phyloP scores from a whole-genome alignment of 1,140 invertebrate genomes.

The Pogonomyrmex barbatus region DNA sequence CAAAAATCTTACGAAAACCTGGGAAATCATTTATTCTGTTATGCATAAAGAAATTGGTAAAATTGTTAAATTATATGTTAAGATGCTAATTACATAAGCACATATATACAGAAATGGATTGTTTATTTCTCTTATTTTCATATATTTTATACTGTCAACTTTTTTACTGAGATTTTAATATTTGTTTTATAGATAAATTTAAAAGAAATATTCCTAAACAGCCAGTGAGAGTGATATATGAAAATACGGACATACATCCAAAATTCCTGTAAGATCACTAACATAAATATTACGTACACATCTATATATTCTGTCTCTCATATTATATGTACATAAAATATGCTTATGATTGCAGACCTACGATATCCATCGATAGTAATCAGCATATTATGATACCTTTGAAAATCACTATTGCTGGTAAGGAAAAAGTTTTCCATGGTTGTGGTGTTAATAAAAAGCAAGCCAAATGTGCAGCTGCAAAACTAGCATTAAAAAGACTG shows the following conservation, averaged over 20 bases:
- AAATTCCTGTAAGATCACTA: constrained; percentile 86
- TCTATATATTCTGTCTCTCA: no score
- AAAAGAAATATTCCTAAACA: constrained; percentile 95
- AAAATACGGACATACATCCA: constrained; percentile 88
- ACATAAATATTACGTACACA: background rate
- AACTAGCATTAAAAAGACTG: constrained; percentile 89
- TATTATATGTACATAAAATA: background rate
- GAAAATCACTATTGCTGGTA: constrained; percentile 87
- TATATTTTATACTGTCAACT: background rate
- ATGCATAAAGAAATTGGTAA: constrained; percentile 91
- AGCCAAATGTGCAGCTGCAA: constrained; percentile 92
- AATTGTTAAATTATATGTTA: constrained; percentile 2
- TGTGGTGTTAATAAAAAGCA: constrained; percentile 89
- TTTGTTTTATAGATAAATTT: constrained; percentile 88
- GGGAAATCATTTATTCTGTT: constrained; percentile 91
- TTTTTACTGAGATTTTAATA: constrained; percentile 43
- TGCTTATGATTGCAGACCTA: constrained; percentile 79
- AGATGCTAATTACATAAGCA: constrained; percentile 13
- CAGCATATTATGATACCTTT: constrained; percentile 88
- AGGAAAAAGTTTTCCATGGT: constrained; percentile 88
- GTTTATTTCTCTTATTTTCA: background rate
- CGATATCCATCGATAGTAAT: constrained; percentile 76
- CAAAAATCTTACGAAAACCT: constrained; percentile 92
- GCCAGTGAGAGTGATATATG: constrained; percentile 93
- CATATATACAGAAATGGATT: background rate